Percentiles rank a stretch among this genome's conserved stretches.
Conservation (phyloP, 2,888 invertebrate genomes). For the Drosophila cognata region DNA sequence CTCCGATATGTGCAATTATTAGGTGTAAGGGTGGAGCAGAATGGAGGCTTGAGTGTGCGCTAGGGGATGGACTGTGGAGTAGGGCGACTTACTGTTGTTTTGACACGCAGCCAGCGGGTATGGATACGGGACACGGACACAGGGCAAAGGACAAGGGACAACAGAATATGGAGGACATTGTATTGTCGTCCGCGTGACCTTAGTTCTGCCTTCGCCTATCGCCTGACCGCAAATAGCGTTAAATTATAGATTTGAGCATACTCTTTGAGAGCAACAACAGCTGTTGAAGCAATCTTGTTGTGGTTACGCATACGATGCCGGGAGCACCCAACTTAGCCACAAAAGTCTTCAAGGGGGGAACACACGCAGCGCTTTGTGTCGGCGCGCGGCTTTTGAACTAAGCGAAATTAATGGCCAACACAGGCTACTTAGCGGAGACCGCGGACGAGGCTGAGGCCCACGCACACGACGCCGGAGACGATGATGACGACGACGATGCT, state of each 20-base stretch:
- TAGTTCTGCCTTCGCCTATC: constrained; percentile 8
- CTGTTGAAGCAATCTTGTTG: constrained; percentile 42
- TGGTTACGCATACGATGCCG: constrained; percentile 38
- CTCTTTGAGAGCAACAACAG: constrained; percentile 67
- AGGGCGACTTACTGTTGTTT: constrained; percentile 74
- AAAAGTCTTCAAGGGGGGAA: constrained; percentile 30
- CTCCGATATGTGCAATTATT: constrained; percentile 41
- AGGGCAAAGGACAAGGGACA: constrained; percentile 9
- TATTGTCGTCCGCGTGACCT: constrained; percentile 24
- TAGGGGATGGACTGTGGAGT: not conserved
- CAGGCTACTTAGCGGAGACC: constrained; percentile 73
- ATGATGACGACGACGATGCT: constrained; percentile 11
- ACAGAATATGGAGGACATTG: constrained; percentile 21
- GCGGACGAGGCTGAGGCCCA: constrained; percentile 42
- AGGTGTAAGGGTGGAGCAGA: constrained; percentile 7
- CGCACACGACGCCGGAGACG: constrained; percentile 44
- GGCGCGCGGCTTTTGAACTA: constrained; percentile 73
- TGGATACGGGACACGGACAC: constrained; percentile 3
- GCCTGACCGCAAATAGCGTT: constrained; percentile 69
- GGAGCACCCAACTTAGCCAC: constrained; percentile 2
- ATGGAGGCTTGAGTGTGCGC: not conserved
- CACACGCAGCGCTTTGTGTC: constrained; percentile 63
- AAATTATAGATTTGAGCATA: constrained; percentile 69
- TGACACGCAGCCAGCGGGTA: constrained; percentile 82
- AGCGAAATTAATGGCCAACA: constrained; percentile 80